These are phyloP conservation scores for Syrista parreyssii DNA, from an alignment of 2,888 invertebrate genomes.

Conservation along the genomic window DNA sequence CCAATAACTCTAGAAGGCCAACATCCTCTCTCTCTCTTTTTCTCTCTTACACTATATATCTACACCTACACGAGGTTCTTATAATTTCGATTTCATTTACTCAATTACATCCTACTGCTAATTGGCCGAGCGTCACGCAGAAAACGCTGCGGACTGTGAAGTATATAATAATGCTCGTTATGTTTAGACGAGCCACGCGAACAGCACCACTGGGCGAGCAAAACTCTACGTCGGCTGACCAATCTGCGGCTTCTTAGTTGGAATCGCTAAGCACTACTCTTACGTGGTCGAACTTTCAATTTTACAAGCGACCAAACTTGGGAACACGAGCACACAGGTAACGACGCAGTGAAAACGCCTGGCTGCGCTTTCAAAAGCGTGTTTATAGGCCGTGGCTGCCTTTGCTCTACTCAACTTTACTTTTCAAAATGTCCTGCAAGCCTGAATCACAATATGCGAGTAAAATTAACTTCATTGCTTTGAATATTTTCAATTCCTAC, in stretches of 20 bases:
- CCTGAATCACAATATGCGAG: neutral
- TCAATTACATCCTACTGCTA: conserved; percentile 16
- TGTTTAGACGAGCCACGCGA: neutral
- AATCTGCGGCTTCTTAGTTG: neutral
- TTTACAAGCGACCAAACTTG: neutral
- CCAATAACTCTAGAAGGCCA: neutral
- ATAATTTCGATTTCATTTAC: conserved; percentile 17
- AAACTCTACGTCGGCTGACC: neutral
- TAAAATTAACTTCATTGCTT: neutral
- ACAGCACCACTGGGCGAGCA: neutral
- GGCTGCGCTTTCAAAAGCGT: conserved; percentile 55
- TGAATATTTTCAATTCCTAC: neutral
- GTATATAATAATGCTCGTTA: neutral
- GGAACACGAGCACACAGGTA: neutral
- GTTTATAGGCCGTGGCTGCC: neutral
- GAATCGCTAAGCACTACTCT: neutral
- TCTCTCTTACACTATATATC: neutral
- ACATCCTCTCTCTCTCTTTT: neutral
- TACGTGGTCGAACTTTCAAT: conserved; percentile 5
- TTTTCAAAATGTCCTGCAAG: neutral
- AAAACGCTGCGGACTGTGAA: conserved; percentile 17
- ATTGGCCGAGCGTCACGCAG: conserved; percentile 19
- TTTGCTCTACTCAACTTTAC: neutral
- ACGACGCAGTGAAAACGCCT: conserved; percentile 39
- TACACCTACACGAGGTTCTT: neutral